phyloP scores from a whole-genome alignment of 2,797 vertebrate species.

The Otolemur crassicaudatus region DNA sequence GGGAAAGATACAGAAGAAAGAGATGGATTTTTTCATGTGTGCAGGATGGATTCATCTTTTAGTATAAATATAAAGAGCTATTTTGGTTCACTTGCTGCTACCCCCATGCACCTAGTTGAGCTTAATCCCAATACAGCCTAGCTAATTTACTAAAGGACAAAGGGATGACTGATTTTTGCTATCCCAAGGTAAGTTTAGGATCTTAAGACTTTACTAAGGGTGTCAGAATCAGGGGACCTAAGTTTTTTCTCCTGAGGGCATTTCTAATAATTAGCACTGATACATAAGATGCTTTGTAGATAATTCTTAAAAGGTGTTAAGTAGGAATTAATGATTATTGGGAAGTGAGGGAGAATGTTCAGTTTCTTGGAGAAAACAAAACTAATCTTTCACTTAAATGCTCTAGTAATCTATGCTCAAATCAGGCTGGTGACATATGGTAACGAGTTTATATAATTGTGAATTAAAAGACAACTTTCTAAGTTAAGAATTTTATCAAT shows the following conservation, averaged over 20 bases:
- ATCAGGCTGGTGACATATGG: neutral
- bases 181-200: neutral
- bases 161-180: neutral
- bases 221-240: neutral
- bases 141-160: neutral
- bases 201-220: conserved; percentile 28
- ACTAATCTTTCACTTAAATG: neutral
- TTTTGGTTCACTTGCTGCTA: neutral
- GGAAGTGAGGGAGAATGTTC: neutral
- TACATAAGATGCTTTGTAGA: neutral
- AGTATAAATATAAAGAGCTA: neutral
- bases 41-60: conserved; percentile 6
- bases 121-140: neutral
- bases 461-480: neutral
- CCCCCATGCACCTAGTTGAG: neutral
- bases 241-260: neutral
- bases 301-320: neutral
- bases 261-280: conserved; percentile 18
- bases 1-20: neutral
- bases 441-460: neutral
- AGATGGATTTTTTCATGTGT: neutral
- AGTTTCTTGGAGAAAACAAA: neutral
- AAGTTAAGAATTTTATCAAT: neutral
- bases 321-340: neutral
- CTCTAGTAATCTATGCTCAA: neutral